Evolutionary conservation across 2,113 vertebrate genomes (phyloP).

Genomic region (Corythornis cristatus): DNA sequence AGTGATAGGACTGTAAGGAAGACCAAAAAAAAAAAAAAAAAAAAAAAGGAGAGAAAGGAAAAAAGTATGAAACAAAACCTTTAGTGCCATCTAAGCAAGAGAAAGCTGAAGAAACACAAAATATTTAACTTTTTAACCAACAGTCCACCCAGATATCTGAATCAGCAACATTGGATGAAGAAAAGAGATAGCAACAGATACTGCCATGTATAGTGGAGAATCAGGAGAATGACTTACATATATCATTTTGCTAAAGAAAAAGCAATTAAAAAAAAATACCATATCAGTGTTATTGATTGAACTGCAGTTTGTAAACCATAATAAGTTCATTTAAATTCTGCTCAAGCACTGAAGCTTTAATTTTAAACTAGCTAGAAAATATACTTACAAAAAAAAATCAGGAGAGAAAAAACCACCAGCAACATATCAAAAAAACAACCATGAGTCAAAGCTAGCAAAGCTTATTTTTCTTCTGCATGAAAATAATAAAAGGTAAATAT

Average conservation of each 20-base stretch:
- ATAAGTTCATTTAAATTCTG: neutral
- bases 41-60: neutral
- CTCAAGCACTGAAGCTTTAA: neutral
- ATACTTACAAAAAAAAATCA: neutral
- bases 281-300: neutral
- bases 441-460: neutral
- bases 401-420: neutral
- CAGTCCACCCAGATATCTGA: neutral
- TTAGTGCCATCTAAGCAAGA: neutral
- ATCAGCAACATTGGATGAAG: neutral
- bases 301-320: neutral
- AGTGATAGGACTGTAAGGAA: conserved; percentile 92
- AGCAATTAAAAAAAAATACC: neutral
- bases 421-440: neutral
- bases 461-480: neutral
- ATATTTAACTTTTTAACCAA: neutral
- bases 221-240: neutral
- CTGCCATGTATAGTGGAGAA: neutral
- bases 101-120: conserved; percentile 11
- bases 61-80: conserved; percentile 31
- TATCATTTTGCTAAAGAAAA: neutral
- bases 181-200: conserved; percentile 28
- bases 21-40: conserved; percentile 25
- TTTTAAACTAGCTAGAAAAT: neutral
- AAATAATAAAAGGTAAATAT: neutral